phyloP scores from a whole-genome alignment of 2,113 vertebrate species.

The Reinhardtius hippoglossoides region DNA sequence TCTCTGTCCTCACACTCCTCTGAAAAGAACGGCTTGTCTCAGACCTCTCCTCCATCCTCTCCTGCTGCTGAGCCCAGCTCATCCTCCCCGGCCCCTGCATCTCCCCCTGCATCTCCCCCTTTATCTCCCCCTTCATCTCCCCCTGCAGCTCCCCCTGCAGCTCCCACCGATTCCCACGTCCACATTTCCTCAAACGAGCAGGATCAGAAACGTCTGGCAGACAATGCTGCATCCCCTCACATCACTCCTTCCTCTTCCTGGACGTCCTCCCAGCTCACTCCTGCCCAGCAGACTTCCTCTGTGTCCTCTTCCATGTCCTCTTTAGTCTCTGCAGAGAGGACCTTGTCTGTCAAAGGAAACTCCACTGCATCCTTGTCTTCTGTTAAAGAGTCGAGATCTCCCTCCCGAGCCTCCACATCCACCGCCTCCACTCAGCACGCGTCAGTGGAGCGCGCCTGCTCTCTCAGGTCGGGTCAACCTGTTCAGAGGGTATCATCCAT shows the following conservation, averaged over 20 bases:
- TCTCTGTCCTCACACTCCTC: conserved; percentile 99
- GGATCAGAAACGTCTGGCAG: conserved; percentile 33
- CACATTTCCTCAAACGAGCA: conserved; percentile 38
- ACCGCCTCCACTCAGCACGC: conserved; percentile 34
- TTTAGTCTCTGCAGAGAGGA: conserved; percentile 89
- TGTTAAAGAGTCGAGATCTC: conserved; percentile 53
- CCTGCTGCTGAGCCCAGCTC: conserved; percentile 45
- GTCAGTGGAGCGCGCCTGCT: conserved; percentile 26
- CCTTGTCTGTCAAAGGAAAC: conserved; percentile 76
- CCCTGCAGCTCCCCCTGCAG: conserved; percentile 42
- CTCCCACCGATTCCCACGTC: conserved; percentile 43
- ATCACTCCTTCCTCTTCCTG: conserved; percentile 46
- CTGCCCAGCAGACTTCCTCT: conserved; percentile 88
- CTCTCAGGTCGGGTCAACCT: conserved; percentile 32
- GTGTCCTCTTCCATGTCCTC: conserved; percentile 92
- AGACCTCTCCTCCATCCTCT: conserved; percentile 82
- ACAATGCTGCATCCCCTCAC: conserved; percentile 24
- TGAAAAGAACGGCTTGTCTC: conserved; percentile 90
- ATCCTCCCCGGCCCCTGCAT: conserved; percentile 14
- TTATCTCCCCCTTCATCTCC: conserved; percentile 36
- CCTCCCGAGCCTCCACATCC: conserved; percentile 55
- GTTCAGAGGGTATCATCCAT: conserved; percentile 54
- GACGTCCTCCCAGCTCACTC: conserved; percentile 65
- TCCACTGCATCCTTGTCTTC: conserved; percentile 65
- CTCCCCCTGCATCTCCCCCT: conserved; percentile 45